Evolutionary conservation across 2,888 invertebrate species (phyloP), one percentile per base, ranked within the genome.

Genomic region (Plemyria rubiginata): DNA sequence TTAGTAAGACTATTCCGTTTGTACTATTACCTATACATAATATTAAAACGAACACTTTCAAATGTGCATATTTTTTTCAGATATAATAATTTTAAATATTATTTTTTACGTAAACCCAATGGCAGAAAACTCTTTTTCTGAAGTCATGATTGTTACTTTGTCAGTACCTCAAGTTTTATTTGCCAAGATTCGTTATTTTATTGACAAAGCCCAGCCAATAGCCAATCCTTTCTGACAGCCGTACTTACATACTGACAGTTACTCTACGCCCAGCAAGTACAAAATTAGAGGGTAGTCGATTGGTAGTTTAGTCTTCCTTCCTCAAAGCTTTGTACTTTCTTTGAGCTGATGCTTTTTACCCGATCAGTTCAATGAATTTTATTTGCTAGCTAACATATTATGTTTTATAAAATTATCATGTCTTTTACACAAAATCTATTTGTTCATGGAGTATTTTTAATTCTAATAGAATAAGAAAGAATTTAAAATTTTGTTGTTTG

Each of bases 241-340:
- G 9, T 41, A n/a, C 40, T 41, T 53, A 53, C 28, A 13, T 13
- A 29, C 36, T 49, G 49, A 49, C 65, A 67, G 66, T 16, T 46
- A 46, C 16, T n/a, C n/a, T 67, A 65, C 74, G 74, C 77, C 78
- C 78, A 81, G 82, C 79, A 82, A 83, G 82, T 82, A 72, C 72
- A 75, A 86, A 88, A 88, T 87, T 86, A 87, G 84, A 87, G 84
- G 81, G 81, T 74, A 66, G 67, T 59, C 70, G 74, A 74, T 80
- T 77, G 78, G 72, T 70, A 70, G 74, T 71, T 71, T 70, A 75
- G 60, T 58, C 53, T 62, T 80, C 52, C 74, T 73, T 85, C 82
- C 41, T 53, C 43, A 84, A 87, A 86, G 84, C 87, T 85, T 86
- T 85, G 86, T 80, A 74, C 77, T 80, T 79, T 82, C 83, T 79